Evolutionary conservation across 2,797 vertebrate genomes (phyloP).

Genomic region (Centroberyx gerrardi): DNA sequence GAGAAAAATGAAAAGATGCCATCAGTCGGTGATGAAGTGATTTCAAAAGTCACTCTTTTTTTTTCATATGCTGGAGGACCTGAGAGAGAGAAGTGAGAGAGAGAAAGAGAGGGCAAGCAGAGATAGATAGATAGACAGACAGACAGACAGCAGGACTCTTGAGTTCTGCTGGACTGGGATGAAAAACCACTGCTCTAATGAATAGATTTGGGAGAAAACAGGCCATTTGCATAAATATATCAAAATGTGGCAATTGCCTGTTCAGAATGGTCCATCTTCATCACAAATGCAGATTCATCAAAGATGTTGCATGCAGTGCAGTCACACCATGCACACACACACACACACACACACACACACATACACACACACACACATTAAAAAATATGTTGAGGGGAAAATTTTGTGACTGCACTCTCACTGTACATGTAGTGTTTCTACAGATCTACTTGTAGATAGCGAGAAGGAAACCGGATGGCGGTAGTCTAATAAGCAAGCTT

Average conservation of each 20-base stretch:
- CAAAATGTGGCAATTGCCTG: constrained; percentile 26
- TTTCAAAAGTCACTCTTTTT: too few species aligned
- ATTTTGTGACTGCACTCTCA: neutral
- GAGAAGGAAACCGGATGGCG: neutral
- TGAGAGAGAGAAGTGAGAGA: too few species aligned
- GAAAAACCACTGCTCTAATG: constrained; percentile 6
- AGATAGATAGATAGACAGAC: neutral
- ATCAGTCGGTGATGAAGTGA: too few species aligned
- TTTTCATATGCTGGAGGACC: too few species aligned
- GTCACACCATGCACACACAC: neutral
- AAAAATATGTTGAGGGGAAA: neutral
- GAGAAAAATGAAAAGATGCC: too few species aligned
- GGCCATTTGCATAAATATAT: constrained; percentile 34
- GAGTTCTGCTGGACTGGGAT: neutral
- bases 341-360: too few species aligned
- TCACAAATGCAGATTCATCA: neutral
- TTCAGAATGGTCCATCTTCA: constrained; percentile 14
- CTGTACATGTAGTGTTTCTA: neutral
- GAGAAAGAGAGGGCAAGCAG: too few species aligned
- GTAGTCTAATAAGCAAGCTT: neutral
- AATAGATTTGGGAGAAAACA: constrained; percentile 3
- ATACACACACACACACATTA: neutral
- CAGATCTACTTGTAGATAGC: neutral
- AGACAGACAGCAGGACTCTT: too few species aligned
- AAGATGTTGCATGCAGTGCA: neutral